Conservation (phyloP, 2,888 invertebrate genomes). For the Erannis defoliaria region DNA sequence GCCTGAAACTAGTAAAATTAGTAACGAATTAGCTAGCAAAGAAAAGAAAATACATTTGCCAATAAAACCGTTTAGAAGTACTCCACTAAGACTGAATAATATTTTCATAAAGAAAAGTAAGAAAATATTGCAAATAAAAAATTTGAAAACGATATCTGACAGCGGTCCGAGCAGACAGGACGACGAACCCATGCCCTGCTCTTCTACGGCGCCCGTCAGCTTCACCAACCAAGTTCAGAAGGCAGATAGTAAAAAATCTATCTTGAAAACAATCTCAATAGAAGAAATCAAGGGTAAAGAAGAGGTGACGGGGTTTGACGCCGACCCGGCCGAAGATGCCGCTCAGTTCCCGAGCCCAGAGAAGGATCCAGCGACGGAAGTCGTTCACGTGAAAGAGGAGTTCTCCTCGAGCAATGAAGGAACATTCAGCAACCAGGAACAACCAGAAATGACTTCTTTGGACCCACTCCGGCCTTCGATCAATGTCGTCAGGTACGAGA, state of each 20-base stretch:
- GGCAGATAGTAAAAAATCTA: slow-evolving; percentile 41
- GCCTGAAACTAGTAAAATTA: slow-evolving; percentile 46
- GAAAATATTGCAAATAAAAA: slow-evolving; percentile 79
- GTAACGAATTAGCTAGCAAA: slow-evolving; percentile 46
- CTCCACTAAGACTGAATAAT: slow-evolving; percentile 73
- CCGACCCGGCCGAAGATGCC: slow-evolving; percentile 62
- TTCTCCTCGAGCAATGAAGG: slow-evolving; percentile 72
- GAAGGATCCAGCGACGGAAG: slow-evolving; percentile 38
- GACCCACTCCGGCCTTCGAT: slow-evolving; percentile 73
- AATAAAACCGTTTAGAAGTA: slow-evolving; percentile 60
- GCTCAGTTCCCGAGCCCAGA: slow-evolving; percentile 11
- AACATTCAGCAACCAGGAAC: slow-evolving; percentile 63
- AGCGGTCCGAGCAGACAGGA: slow-evolving; percentile 47
- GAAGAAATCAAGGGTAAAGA: slow-evolving; percentile 67
- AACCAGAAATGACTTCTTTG: slow-evolving; percentile 46
- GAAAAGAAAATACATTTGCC: slow-evolving; percentile 57
- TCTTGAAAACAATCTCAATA: slow-evolving; percentile 66
- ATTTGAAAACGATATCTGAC: slow-evolving; percentile 58
- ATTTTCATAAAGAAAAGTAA: slow-evolving; percentile 79
- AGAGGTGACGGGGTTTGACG: slow-evolving; percentile 49
- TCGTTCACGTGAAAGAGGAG: slow-evolving; percentile 76
- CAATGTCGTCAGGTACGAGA: slow-evolving; percentile 76
- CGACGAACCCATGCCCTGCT: slow-evolving; percentile 61
- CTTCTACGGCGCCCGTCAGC: slow-evolving; percentile 68
- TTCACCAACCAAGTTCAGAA: slow-evolving; percentile 66